phyloP scores from a whole-genome alignment of 1,140 invertebrate species.

The Drosophila repleta region DNA sequence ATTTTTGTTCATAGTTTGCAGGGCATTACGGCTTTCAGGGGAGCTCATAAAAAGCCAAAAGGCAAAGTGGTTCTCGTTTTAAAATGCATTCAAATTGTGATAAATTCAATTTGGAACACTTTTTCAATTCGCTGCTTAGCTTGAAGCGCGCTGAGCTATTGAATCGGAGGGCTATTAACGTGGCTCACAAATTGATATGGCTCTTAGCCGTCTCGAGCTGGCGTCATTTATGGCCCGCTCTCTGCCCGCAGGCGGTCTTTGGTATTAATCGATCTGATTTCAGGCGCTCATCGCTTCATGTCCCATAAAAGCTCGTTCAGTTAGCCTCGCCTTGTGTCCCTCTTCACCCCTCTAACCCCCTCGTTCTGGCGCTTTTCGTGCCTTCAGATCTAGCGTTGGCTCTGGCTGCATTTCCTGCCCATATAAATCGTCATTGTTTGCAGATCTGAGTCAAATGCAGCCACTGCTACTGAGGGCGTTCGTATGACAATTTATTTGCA shows the following conservation, averaged over 20 bases:
- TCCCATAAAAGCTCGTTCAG: constrained; percentile 19
- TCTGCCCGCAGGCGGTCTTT: constrained; percentile 38
- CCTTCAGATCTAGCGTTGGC: constrained; percentile 23
- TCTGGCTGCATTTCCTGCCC: constrained; percentile 44
- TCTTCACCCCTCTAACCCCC: not conserved
- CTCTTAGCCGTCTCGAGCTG: constrained; percentile 5
- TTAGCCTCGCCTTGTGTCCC: no score
- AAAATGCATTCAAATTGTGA: constrained; percentile 53
- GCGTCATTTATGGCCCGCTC: constrained; percentile 56
- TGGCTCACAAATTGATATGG: constrained; percentile 41
- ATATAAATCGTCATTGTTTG: constrained; percentile 51
- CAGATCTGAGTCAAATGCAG: constrained; percentile 32
- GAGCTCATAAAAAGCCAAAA: constrained; percentile 45
- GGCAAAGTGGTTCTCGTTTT: constrained; percentile 61
- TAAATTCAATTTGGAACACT: constrained; percentile 50
- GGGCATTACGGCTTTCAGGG: not conserved
- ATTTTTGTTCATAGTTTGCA: constrained; percentile 12
- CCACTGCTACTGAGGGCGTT: constrained; percentile 49
- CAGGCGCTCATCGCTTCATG: constrained; percentile 22
- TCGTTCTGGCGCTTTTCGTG: no score
- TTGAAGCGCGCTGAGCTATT: constrained; percentile 5
- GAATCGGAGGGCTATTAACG: constrained; percentile 6
- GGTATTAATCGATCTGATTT: constrained; percentile 46
- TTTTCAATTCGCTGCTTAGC: constrained; percentile 42
- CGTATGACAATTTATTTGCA: constrained; percentile 74